Conservation (phyloP, 2,888 invertebrate species). For the Agrypnus murinus region DNA sequence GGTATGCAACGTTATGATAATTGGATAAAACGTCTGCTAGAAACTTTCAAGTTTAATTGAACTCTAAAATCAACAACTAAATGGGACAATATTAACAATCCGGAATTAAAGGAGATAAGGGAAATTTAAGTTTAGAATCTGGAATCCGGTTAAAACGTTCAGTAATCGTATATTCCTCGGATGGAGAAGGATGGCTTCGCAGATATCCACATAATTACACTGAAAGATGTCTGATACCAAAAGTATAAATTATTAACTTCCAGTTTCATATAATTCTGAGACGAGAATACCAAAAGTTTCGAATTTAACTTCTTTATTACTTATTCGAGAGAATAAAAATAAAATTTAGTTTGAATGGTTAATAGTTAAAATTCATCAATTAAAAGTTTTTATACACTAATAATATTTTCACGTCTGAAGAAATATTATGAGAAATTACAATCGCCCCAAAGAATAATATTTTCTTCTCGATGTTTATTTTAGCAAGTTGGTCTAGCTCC, state of each 20-base stretch:
- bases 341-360: too few species aligned
- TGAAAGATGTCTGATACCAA: constrained; percentile 12
- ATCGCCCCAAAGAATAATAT: constrained; percentile 41
- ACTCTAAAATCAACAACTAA: constrained; percentile 44
- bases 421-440: constrained; percentile 38
- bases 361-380: background rate
- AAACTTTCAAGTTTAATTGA: constrained; percentile 33
- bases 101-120: constrained; percentile 55
- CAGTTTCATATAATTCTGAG: background rate
- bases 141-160: constrained; percentile 42
- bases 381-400: constrained; percentile 3
- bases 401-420: constrained; percentile 23
- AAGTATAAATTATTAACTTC: background rate
- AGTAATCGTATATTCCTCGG: constrained; percentile 16
- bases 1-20: background rate
- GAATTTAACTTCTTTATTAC: too few species aligned
- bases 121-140: constrained; percentile 50
- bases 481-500: constrained; percentile 28
- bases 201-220: constrained; percentile 12
- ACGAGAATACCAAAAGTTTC: too few species aligned
- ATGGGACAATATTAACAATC: constrained; percentile 57
- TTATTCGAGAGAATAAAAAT: too few species aligned
- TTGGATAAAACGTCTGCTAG: constrained; percentile 3
- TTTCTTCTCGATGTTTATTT: constrained; percentile 41
- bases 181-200: constrained; percentile 1